phyloP scores from a whole-genome alignment of 2,797 vertebrate genomes.

The Bufotes viridis region DNA sequence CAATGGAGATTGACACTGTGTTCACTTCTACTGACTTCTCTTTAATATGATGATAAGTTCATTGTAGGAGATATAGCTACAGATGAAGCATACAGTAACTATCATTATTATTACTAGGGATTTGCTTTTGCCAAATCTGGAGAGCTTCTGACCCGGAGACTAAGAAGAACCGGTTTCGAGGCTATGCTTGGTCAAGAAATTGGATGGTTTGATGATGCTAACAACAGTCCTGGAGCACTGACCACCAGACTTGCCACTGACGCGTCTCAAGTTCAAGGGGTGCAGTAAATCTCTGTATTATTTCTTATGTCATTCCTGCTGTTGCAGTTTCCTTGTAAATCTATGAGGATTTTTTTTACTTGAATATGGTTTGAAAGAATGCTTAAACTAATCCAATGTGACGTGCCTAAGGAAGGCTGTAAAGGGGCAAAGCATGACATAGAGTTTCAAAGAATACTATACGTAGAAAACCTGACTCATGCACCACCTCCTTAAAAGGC shows the following conservation, averaged over 20 bases:
- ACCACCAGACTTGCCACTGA: slow-evolving; percentile 95
- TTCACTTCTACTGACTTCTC: neutral
- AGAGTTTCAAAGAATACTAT: no score
- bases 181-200: slow-evolving; percentile 95
- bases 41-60: neutral
- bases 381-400: no score
- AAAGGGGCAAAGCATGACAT: no score
- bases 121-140: slow-evolving; percentile 96
- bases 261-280: slow-evolving; percentile 97
- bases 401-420: no score
- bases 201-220: slow-evolving; percentile 94
- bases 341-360: no score
- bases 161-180: slow-evolving; percentile 88
- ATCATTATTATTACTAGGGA: slow-evolving; percentile 73
- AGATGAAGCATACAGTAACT: neutral
- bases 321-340: neutral
- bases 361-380: no score
- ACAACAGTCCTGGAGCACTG: slow-evolving; percentile 92
- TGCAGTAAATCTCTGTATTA: slow-evolving; percentile 70
- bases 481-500: no score
- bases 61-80: no score
- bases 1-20: no score
- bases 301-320: neutral
- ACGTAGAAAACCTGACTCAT: no score
- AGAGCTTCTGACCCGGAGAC: slow-evolving; percentile 90